phyloP scores from a whole-genome alignment of 2,888 invertebrate species.

The Trichogramma evanescens region DNA sequence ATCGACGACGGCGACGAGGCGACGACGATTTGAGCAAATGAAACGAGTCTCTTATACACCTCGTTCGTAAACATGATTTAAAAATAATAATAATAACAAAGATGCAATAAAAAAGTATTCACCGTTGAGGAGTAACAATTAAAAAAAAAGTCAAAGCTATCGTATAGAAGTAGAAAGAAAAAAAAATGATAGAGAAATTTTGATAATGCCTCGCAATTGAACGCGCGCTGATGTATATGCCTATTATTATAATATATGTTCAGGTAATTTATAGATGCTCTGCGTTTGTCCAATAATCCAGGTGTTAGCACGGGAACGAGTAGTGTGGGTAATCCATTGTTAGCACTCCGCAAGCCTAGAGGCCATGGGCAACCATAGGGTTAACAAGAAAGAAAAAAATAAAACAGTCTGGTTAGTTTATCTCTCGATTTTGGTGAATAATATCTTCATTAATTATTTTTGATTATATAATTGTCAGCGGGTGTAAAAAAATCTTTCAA shows the following conservation, averaged over 20 bases:
- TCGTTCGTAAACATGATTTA: too few species aligned
- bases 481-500: too few species aligned
- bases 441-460: slow-evolving; percentile 7
- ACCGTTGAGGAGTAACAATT: too few species aligned
- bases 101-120: too few species aligned
- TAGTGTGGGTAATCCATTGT: slow-evolving; percentile 50
- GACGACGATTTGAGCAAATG: too few species aligned
- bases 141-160: too few species aligned
- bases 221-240: slow-evolving; percentile 13
- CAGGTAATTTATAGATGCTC: slow-evolving; percentile 11
- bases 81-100: too few species aligned
- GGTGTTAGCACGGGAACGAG: slow-evolving; percentile 46
- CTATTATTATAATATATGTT: too few species aligned
- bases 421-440: too few species aligned
- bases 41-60: too few species aligned
- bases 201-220: slow-evolving; percentile 20
- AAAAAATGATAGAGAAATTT: slow-evolving; percentile 17
- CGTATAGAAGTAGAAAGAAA: slow-evolving; percentile 6
- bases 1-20: too few species aligned
- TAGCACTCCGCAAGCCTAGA: slow-evolving; percentile 71
- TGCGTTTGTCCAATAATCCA: slow-evolving; percentile 45
- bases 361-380: slow-evolving; percentile 54
- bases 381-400: slow-evolving; percentile 59
- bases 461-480: slow-evolving; percentile 7
- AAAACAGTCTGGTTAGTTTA: slow-evolving; percentile 63